A percentile compares a stretch with the other conserved stretches of the same genome.
Conservation (phyloP, 2,888 invertebrate species). For the Hirtodrosophila cameraria region DNA sequence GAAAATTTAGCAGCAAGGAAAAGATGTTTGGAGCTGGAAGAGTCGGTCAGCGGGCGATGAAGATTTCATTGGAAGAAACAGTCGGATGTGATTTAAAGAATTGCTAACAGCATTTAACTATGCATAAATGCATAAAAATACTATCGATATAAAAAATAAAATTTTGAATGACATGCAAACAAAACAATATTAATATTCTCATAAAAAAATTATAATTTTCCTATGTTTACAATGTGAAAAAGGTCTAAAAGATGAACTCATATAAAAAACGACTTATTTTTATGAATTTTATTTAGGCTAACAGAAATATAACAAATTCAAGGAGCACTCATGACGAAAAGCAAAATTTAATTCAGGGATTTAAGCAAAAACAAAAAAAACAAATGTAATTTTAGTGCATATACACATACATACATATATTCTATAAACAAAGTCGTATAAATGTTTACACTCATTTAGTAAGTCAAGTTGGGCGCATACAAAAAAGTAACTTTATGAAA, state of each 20-base stretch:
- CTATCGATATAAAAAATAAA: conserved; percentile 59
- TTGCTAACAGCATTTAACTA: conserved; percentile 81
- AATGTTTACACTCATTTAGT: conserved; percentile 12
- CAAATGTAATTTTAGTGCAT: conserved; percentile 46
- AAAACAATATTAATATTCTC: conserved; percentile 38
- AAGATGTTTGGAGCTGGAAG: conserved; percentile 16
- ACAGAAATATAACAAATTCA: conserved; percentile 56
- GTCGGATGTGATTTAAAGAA: conserved; percentile 80
- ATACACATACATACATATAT: conserved; percentile 30
- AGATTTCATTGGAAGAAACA: conserved; percentile 65
- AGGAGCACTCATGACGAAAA: conserved; percentile 67
- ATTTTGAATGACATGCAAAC: conserved; percentile 30
- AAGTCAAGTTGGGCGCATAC: conserved; percentile 54
- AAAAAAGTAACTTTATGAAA: conserved; percentile 65
- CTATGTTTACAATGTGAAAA: conserved; percentile 67
- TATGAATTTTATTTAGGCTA: conserved; percentile 80
- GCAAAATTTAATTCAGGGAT: conserved; percentile 83
- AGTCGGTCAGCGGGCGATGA: conserved; percentile 34
- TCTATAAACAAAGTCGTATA: conserved; percentile 41
- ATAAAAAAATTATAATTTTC: conserved; percentile 34
- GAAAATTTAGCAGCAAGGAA: conserved; percentile 27
- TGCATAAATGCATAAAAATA: conserved; percentile 77
- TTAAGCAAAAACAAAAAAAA: conserved; percentile 49
- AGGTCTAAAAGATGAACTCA: conserved; percentile 71
- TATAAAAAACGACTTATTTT: conserved; percentile 64